Evolutionary conservation across 2,113 vertebrate genomes (phyloP).

Genomic region (Brachionichthys hirsutus): DNA sequence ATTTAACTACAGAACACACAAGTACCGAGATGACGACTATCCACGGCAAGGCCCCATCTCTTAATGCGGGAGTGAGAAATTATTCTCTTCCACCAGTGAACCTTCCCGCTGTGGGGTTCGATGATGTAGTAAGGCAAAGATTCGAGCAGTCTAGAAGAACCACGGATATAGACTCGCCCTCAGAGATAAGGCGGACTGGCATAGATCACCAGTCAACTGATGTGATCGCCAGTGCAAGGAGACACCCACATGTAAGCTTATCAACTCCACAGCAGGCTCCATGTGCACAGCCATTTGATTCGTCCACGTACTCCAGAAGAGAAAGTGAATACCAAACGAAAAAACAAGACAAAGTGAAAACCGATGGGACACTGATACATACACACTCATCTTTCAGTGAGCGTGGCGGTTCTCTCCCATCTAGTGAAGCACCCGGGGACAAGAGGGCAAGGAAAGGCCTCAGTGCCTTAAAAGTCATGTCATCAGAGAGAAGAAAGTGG

Average conservation of each 20-base stretch:
- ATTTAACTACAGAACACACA: conserved; percentile 12
- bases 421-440: conserved; percentile 10
- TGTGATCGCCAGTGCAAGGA: conserved; percentile 3
- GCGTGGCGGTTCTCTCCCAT: background rate
- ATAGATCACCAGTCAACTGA: conserved; percentile 22
- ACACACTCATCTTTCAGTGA: conserved; percentile 24
- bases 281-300: background rate
- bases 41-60: conserved; percentile 1
- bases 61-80: background rate
- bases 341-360: conserved; percentile 16
- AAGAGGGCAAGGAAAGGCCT: conserved; percentile 48
- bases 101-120: conserved; percentile 13
- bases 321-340: conserved; percentile 7
- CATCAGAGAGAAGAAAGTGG: conserved; percentile 53
- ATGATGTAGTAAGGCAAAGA: conserved; percentile 18
- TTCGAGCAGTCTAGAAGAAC: background rate
- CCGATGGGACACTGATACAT: conserved; percentile 7
- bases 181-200: conserved; percentile 36
- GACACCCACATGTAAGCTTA: background rate
- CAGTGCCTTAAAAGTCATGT: conserved; percentile 56
- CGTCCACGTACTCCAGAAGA: conserved; percentile 5
- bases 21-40: background rate
- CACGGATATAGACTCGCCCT: conserved; percentile 11
- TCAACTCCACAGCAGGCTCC: background rate
- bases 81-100: background rate